Conservation (phyloP, 2,888 invertebrate species). For the Drosophila quinaria region DNA sequence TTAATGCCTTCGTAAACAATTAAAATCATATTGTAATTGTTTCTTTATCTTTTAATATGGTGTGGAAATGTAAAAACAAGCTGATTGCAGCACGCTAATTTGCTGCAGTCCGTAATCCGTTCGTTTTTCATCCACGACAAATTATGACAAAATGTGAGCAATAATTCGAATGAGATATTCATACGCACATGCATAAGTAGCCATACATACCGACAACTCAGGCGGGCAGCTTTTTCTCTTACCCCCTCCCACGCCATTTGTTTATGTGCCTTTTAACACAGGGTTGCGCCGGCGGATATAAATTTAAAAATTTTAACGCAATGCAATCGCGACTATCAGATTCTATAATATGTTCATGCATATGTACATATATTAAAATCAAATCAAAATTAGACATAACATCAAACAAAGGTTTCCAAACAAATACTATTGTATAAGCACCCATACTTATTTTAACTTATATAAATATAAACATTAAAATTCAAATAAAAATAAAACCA, state of each 20-base stretch:
- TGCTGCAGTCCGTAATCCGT: conserved; percentile 7
- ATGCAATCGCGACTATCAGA: neutral
- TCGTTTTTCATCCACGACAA: conserved; percentile 51
- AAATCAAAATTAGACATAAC: too few relatives aligned
- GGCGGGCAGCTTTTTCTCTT: neutral
- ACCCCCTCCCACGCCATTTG: neutral
- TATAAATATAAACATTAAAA: too few relatives aligned
- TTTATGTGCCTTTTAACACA: conserved; percentile 6
- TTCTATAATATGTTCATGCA: too few relatives aligned
- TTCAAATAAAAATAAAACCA: too few relatives aligned
- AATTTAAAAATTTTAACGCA: neutral
- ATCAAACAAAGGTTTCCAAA: too few relatives aligned
- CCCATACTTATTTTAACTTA: too few relatives aligned
- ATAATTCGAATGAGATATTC: conserved; percentile 52
- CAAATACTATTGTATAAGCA: too few relatives aligned
- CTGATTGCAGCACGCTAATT: conserved; percentile 11
- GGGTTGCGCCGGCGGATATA: neutral
- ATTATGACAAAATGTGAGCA: conserved; percentile 69
- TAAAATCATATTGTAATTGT: conserved; percentile 43
- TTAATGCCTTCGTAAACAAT: conserved; percentile 66
- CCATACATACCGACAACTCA: neutral
- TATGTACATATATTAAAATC: too few relatives aligned
- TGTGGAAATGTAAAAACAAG: conserved; percentile 29
- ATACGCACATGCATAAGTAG: conserved; percentile 10
- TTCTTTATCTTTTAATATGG: conserved; percentile 51